Percentiles rank a stretch among this genome's conserved stretches.
These are phyloP conservation scores for Petromus typicus DNA, from an alignment of 2,113 vertebrate genomes.

Conservation along the genomic window DNA sequence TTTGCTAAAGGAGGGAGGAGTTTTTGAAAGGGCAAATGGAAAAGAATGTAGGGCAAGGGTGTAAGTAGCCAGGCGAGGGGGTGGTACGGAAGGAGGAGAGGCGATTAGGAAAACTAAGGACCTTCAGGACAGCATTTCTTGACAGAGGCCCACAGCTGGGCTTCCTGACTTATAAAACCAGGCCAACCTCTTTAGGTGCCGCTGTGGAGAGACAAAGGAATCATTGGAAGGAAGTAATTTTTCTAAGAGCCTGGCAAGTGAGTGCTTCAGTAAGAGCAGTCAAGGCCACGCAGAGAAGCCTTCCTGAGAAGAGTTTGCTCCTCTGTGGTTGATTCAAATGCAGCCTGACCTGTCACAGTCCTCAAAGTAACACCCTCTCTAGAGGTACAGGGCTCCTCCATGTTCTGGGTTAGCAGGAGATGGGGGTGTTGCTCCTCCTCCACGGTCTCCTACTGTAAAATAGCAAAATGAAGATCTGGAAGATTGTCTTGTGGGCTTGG, in stretches of 20 bases:
- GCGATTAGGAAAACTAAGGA: conserved; percentile 32
- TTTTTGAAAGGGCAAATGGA: conserved; percentile 74
- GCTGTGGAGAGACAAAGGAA: neutral
- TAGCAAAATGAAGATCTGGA: neutral
- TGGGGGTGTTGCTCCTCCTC: neutral
- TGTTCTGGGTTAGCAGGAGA: neutral
- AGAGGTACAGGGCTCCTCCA: neutral
- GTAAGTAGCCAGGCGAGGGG: neutral
- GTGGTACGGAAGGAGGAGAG: neutral
- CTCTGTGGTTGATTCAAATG: conserved; percentile 16
- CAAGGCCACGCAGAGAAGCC: neutral
- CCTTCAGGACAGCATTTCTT: neutral
- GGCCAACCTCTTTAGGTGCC: neutral
- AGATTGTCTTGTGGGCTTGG: neutral
- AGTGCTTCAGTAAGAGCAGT: neutral
- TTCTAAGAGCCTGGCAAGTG: neutral
- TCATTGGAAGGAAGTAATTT: neutral
- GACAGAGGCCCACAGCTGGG: neutral
- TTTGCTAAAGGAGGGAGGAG: conserved; percentile 71
- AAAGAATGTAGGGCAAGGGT: conserved; percentile 74
- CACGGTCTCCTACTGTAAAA: neutral
- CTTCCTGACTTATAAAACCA: neutral
- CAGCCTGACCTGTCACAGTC: neutral
- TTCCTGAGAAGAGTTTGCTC: neutral
- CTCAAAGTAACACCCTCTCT: conserved; percentile 7